phyloP scores from a whole-genome alignment of 2,888 invertebrate species.

The Eupithecia inturbata region DNA sequence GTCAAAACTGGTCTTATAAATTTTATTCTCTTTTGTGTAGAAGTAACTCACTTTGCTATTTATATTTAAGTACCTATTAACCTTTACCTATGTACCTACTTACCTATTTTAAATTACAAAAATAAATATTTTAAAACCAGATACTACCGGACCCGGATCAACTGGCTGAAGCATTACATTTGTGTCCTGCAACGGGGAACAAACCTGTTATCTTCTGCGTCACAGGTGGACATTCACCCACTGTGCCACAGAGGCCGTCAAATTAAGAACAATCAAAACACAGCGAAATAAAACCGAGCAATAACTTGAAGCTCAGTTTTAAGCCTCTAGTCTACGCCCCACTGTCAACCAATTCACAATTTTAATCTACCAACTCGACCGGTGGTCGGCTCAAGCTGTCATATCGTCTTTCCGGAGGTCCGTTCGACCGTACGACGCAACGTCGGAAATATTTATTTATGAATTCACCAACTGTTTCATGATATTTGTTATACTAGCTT shows the following conservation, averaged over 20 bases:
- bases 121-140: too few relatives aligned
- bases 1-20: too few relatives aligned
- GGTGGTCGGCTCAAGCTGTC: slow-evolving; percentile 4
- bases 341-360: slow-evolving; percentile 2
- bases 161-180: not conserved
- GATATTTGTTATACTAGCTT: not conserved
- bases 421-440: not conserved
- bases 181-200: not conserved
- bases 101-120: too few relatives aligned
- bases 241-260: not conserved
- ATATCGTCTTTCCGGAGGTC: not conserved
- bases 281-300: slow-evolving; percentile 5
- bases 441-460: not conserved
- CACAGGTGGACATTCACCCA: not conserved
- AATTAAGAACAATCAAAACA: not conserved
- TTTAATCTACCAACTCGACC: slow-evolving; percentile 4
- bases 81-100: too few relatives aligned
- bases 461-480: not conserved
- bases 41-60: too few relatives aligned
- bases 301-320: slow-evolving; percentile 1
- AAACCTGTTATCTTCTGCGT: not conserved
- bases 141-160: too few relatives aligned
- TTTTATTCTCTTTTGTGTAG: too few relatives aligned
- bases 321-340: not conserved
- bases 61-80: too few relatives aligned